Evolutionary conservation across 2,888 invertebrate species (phyloP), one percentile per base, ranked within the genome.

Genomic region (Pyrrhopygopsis socrates): DNA sequence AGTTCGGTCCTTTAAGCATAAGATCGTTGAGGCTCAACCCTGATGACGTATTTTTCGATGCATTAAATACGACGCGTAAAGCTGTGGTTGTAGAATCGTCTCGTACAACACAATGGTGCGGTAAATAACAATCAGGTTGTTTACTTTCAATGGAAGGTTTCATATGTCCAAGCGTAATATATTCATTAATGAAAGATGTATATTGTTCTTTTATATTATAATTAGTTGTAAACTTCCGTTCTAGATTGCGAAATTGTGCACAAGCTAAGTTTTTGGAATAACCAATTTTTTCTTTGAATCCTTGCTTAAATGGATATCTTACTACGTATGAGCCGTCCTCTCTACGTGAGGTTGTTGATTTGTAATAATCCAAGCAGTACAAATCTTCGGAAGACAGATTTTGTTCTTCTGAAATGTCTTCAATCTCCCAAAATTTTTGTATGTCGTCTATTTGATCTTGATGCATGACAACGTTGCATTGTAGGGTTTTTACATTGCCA

Each of bases 1-100:
- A 50, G 22, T 89, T 92, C 0, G 93, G 91, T 0, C 93, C 93
- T 29, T 65, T 77, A 18, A 76, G 45, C 87, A 92, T 91, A 0
- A 91, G 4, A 30, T 91, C 91, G 75, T 94, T 94, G 6, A 94
- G 67, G 20, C 90, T 90, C 2, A 27, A 68, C 0, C 89, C 67
- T 30, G 67, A 81, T 58, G 82, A 84, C 63, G 87, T 90, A 86
- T 81, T 83, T 45, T 82, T 60, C 4, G 91, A 91, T 41, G 83
- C 92, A 63, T 63, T 29, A 29, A 89, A 92, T 13, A 92, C 91
- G 0, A 91, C 93, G 15, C 93, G 80, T 9, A 85, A 67, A 58
- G 83, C 41, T 3, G 91, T 91, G 2, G 92, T 90, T n/a, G 68
- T 81, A 11, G 90, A 91, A 3, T 92, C 90, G 0, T 30, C n/a